Evolutionary conservation across 1,140 invertebrate species (phyloP).

Genomic region (Scaptodrosophila lebanonensis): DNA sequence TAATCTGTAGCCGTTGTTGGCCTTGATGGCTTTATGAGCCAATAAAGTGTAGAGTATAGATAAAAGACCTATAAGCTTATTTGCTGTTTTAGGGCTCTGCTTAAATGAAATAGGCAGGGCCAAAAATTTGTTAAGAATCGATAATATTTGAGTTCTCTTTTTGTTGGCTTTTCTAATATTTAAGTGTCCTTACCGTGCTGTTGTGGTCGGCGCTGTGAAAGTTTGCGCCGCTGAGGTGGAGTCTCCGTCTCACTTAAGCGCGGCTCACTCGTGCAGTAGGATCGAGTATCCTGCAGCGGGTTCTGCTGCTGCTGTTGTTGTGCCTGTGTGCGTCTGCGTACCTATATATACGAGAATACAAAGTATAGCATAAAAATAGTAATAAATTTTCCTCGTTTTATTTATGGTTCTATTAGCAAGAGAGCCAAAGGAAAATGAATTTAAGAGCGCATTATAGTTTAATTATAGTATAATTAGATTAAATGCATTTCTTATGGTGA

Average conservation of each 20-base stretch:
- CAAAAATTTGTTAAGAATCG: too few species aligned
- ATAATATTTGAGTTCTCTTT: too few species aligned
- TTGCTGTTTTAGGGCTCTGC: too few species aligned
- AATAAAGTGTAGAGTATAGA: constrained; percentile 28
- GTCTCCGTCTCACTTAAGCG: constrained; percentile 75
- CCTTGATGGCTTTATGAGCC: constrained; percentile 43
- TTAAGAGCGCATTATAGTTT: too few species aligned
- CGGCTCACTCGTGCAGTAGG: constrained; percentile 75
- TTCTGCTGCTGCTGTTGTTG: constrained; percentile 69
- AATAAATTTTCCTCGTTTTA: too few species aligned
- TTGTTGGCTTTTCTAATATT: too few species aligned
- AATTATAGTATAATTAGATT: too few species aligned
- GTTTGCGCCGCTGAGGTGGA: constrained; percentile 75
- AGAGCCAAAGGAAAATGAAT: too few species aligned
- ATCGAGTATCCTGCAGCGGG: constrained; percentile 65
- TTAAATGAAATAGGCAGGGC: too few species aligned
- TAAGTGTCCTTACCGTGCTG: constrained; percentile 61
- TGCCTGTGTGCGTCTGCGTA: constrained; percentile 64
- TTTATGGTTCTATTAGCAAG: too few species aligned
- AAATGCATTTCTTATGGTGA: too few species aligned
- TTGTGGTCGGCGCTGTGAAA: constrained; percentile 79
- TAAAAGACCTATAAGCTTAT: too few species aligned
- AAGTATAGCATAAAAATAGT: not conserved
- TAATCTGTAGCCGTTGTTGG: constrained; percentile 51
- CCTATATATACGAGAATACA: constrained; percentile 37